Base-by-base conservation (phyloP, 1,140 invertebrate species). In the Episyrphus balteatus region DNA sequence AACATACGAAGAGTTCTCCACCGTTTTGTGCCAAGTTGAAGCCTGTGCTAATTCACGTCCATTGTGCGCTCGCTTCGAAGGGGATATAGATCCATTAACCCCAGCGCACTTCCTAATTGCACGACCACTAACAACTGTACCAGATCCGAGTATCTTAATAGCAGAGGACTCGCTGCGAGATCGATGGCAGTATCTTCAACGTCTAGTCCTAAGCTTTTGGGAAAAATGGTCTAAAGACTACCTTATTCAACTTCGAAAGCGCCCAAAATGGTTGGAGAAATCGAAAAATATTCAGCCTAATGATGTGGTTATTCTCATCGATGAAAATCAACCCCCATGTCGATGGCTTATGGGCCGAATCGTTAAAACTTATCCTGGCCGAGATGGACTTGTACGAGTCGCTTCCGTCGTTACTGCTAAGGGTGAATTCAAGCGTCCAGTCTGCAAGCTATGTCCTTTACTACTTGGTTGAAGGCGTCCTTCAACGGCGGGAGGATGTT, bases 241-340 rank as follows among this genome's bases (percentile, higher is more conserved):
- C 45, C 34, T 60, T 7, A 40, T 49, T 0, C 36, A 53, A 13
- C 42, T 60, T 0, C 64, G 61, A 40, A 39, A 50, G 12, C 44
- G 61, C 8, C 38, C 21, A 0, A 69, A 66, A 42, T 67, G 66
- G 64, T 39, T 40, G 11, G 39, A 17, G 6, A 14, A 44, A 13
- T n/a, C 51, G 5, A 14, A 14, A 2, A 38, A 49, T 13, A 44
- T 67, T 3, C 36, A 52, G 19, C 15, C 46, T 15, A 62, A 59
- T 19, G 52, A 51, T 18, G 26, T 71, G 14, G 68, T 70, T 5
- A 11, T 70, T 3, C 15, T 69, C 1, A 59, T 59, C 39, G 57
- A 66, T 30, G 53, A 62, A 5, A 58, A 60, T 40, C 5, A 49
- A 12, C 57, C 59, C 9, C 65, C 63, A 8, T 41, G 59, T 8